Percentiles rank a stretch among this genome's conserved stretches.
Evolutionary conservation across 2,797 vertebrate species (phyloP).

Genomic region (Sciurus vulgaris): DNA sequence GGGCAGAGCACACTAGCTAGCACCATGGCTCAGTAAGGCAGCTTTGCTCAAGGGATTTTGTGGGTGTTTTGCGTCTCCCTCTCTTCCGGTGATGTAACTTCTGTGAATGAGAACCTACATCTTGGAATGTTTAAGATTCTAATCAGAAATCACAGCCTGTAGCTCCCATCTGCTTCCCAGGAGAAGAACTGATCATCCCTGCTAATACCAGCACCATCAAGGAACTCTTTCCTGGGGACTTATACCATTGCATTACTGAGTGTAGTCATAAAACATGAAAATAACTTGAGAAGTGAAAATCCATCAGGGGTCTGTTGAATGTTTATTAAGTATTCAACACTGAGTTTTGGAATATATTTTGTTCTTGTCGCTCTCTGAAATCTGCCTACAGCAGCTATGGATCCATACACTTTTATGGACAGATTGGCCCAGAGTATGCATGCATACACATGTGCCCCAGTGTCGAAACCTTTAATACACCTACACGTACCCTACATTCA

Average conservation of each 20-base stretch:
- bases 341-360: not conserved
- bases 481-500: accelerated
- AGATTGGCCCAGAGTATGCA: no score
- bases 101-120: not conserved
- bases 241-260: not conserved
- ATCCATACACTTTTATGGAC: not conserved
- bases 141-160: not conserved
- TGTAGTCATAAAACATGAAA: not conserved
- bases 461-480: accelerated
- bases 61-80: not conserved
- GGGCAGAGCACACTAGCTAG: not conserved
- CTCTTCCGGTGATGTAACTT: not conserved
- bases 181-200: not conserved
- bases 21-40: no score
- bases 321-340: not conserved
- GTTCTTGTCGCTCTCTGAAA: not conserved
- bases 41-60: not conserved
- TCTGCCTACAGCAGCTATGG: not conserved
- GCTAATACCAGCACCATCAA: not conserved
- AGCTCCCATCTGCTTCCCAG: not conserved
- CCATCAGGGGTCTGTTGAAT: no score
- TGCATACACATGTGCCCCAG: accelerated
- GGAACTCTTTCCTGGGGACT: not conserved
- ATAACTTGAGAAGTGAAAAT: not conserved
- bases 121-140: not conserved